Conservation (phyloP, 2,113 vertebrate species). For the Seriola rivoliana region DNA sequence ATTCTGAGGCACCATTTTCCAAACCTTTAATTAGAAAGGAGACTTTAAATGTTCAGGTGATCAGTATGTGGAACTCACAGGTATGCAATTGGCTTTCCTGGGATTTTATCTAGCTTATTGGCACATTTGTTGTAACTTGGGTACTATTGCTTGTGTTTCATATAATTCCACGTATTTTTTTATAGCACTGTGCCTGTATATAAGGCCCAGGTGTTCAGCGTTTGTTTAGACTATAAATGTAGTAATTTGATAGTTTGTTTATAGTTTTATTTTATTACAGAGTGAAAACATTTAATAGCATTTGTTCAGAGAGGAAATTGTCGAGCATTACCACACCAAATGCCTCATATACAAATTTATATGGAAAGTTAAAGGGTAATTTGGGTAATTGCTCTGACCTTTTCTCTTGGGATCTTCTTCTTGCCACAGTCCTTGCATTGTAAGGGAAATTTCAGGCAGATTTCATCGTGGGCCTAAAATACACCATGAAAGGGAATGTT, state of each 20-base stretch:
- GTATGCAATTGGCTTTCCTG: neutral
- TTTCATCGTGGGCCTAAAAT: slow-evolving; percentile 89
- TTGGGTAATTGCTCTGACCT: slow-evolving; percentile 76
- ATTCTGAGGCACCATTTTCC: neutral
- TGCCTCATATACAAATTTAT: neutral
- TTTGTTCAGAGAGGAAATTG: neutral
- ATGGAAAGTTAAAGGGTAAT: neutral
- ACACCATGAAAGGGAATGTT: neutral
- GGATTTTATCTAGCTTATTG: neutral
- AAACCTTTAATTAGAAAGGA: neutral
- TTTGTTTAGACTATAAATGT: too few relatives aligned
- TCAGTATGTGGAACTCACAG: neutral
- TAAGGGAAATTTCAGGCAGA: slow-evolving; percentile 90
- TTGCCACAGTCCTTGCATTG: slow-evolving; percentile 92
- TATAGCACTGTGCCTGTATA: too few relatives aligned
- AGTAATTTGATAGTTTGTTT: neutral
- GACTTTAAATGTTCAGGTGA: neutral
- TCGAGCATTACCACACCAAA: neutral
- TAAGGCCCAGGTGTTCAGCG: too few relatives aligned
- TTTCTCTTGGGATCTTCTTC: slow-evolving; percentile 91
- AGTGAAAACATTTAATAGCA: neutral
- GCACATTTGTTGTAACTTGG: neutral
- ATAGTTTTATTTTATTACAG: too few relatives aligned
- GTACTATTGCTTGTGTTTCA: neutral
- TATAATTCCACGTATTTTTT: too few relatives aligned